Evolutionary conservation across 2,797 vertebrate species (phyloP).

Genomic region (Gallirallus australis): DNA sequence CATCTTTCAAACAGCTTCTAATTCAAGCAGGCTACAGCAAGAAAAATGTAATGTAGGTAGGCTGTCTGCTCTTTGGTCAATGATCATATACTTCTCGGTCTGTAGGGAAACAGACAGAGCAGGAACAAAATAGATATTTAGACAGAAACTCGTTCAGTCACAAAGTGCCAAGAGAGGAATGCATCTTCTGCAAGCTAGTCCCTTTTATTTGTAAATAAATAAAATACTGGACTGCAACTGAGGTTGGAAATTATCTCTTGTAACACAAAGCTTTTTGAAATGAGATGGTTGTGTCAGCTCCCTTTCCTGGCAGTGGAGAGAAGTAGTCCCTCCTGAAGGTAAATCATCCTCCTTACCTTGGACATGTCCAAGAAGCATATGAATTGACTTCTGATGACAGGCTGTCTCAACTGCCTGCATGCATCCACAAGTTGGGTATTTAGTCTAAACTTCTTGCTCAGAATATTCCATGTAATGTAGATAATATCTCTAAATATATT

Average conservation of each 20-base stretch:
- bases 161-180: neutral
- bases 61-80: constrained; percentile 14
- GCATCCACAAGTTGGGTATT: neutral
- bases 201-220: constrained; percentile 27
- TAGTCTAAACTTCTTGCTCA: neutral
- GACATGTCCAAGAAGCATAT: accelerated
- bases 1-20: constrained; percentile 46
- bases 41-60: constrained; percentile 12
- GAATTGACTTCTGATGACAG: neutral
- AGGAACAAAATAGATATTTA: constrained; percentile 35
- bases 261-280: neutral
- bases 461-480: neutral
- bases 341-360: neutral
- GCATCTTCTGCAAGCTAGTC: neutral
- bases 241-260: neutral
- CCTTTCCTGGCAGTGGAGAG: neutral
- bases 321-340: neutral
- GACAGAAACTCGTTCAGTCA: neutral
- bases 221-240: neutral
- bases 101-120: neutral
- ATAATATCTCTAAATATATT: neutral
- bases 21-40: constrained; percentile 5
- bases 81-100: constrained; percentile 1
- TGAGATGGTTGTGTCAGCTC: neutral
- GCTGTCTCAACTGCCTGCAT: neutral